Conservation (phyloP, 2,797 vertebrate genomes). For the Onychomys torridus region DNA sequence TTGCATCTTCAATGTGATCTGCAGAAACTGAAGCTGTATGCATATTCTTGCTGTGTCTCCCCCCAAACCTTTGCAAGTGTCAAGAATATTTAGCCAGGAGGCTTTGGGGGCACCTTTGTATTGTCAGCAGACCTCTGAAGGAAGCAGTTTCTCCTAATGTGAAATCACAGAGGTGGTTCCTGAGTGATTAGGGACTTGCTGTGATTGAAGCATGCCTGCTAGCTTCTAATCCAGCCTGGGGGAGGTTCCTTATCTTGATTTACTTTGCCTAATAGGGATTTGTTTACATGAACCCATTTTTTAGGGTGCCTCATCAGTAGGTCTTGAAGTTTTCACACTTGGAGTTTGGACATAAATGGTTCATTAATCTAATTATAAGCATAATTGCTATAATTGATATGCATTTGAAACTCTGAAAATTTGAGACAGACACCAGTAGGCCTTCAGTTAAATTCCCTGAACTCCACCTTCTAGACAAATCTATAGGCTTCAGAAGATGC, state of each 20-base stretch:
- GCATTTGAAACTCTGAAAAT: slow-evolving; percentile 86
- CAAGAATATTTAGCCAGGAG: slow-evolving; percentile 85
- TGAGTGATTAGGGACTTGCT: slow-evolving; percentile 82
- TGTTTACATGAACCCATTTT: slow-evolving; percentile 86
- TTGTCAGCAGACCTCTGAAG: slow-evolving; percentile 85
- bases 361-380: slow-evolving; percentile 90
- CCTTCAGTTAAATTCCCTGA: slow-evolving; percentile 75
- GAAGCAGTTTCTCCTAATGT: slow-evolving; percentile 83
- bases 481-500: slow-evolving; percentile 76
- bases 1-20: slow-evolving; percentile 81
- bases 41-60: slow-evolving; percentile 79
- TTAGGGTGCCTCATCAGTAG: slow-evolving; percentile 82
- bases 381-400: slow-evolving; percentile 91
- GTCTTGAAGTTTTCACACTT: slow-evolving; percentile 86
- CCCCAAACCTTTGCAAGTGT: slow-evolving; percentile 52
- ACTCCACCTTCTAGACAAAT: slow-evolving; percentile 74
- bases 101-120: slow-evolving; percentile 88
- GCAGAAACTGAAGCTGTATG: slow-evolving; percentile 79
- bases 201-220: slow-evolving; percentile 82
- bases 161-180: slow-evolving; percentile 87
- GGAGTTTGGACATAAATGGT: slow-evolving; percentile 86
- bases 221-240: slow-evolving; percentile 76
- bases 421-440: slow-evolving; percentile 82
- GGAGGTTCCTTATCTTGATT: slow-evolving; percentile 84
- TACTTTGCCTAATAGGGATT: slow-evolving; percentile 85